phyloP scores from a whole-genome alignment of 2,113 vertebrate species.

The Okapia johnstoni region DNA sequence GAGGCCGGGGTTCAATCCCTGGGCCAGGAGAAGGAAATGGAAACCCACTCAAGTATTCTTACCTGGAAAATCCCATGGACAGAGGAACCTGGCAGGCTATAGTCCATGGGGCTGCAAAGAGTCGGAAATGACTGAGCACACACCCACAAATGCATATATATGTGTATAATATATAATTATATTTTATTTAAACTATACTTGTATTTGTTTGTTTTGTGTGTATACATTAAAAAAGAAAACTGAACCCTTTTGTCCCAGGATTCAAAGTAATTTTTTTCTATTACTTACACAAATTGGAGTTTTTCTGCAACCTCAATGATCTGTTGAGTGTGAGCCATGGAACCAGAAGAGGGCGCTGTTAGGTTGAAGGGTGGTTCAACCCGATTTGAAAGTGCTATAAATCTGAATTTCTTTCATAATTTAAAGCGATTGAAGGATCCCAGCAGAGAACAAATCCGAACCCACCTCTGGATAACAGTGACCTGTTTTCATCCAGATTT shows the following conservation, averaged over 20 bases:
- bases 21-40: neutral
- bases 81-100: neutral
- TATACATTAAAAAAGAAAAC: neutral
- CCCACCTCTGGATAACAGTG: neutral
- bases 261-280: neutral
- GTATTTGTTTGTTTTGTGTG: neutral
- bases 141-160: neutral
- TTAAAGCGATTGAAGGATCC: neutral
- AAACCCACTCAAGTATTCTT: neutral
- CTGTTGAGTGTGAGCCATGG: neutral
- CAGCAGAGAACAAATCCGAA: neutral
- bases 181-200: neutral
- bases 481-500: conserved; percentile 20
- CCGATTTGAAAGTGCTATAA: neutral
- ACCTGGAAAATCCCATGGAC: neutral
- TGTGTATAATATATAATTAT: neutral
- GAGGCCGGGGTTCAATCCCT: neutral
- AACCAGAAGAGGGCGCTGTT: conserved; percentile 54
- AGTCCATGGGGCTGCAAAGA: neutral
- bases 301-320: neutral
- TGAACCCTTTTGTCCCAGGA: neutral
- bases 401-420: neutral
- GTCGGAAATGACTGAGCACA: neutral
- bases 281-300: neutral
- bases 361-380: neutral